Evolutionary conservation across 2,888 invertebrate genomes (phyloP).

Genomic region (Phlogophora meticulosa): DNA sequence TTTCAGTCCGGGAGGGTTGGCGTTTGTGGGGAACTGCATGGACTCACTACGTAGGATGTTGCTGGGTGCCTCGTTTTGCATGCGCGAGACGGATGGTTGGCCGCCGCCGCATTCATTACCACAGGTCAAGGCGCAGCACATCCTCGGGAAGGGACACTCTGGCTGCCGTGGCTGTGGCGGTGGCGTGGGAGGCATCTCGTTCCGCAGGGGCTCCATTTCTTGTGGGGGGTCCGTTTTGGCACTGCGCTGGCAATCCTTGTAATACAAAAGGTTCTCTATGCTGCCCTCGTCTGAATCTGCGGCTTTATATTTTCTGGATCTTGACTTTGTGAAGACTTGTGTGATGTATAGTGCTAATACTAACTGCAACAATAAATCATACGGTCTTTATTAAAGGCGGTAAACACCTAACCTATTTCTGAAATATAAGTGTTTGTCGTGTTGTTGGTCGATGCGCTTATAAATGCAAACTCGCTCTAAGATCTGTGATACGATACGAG

Average conservation of each 20-base stretch:
- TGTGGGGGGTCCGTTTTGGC: constrained; percentile 45
- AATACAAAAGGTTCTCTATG: constrained; percentile 85
- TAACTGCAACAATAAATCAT: constrained; percentile 72
- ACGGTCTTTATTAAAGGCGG: no score
- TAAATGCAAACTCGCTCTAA: no score
- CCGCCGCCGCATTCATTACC: constrained; percentile 75
- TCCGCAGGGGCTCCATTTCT: neutral
- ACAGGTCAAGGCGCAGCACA: constrained; percentile 85
- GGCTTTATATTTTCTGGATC: constrained; percentile 54
- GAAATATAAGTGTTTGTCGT: no score
- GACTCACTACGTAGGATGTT: constrained; percentile 23
- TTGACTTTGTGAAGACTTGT: constrained; percentile 64
- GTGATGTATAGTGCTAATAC: constrained; percentile 73
- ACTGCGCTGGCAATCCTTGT: constrained; percentile 81
- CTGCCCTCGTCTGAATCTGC: constrained; percentile 84
- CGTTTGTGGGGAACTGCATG: constrained; percentile 3
- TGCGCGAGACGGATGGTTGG: constrained; percentile 35
- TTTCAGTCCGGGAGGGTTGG: constrained; percentile 1
- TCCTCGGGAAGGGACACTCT: constrained; percentile 78
- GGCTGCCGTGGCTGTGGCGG: constrained; percentile 48
- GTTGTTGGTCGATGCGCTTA: no score
- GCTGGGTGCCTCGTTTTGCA: constrained; percentile 63
- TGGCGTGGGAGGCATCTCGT: neutral
- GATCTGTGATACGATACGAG: no score
- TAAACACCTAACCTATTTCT: no score